Evolutionary conservation across 2,113 vertebrate species (phyloP).

Genomic region (Toxotes chatareus): DNA sequence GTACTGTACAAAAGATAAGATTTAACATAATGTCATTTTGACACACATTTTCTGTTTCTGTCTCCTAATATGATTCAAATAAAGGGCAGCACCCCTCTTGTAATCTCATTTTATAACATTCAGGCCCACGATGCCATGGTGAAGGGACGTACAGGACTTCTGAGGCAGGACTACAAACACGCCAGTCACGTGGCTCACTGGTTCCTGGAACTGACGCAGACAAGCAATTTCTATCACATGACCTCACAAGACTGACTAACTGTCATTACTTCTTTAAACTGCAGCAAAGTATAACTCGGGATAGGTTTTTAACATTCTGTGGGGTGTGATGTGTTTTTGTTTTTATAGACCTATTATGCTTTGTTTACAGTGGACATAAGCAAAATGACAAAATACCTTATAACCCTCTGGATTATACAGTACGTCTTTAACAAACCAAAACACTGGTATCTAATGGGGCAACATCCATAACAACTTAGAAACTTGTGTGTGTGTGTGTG

Average conservation of each 20-base stretch:
- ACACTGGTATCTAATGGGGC: not conserved
- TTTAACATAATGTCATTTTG: too few relatives aligned
- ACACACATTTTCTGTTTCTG: too few relatives aligned
- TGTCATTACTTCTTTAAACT: not conserved
- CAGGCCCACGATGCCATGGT: not conserved
- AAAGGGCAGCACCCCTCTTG: not conserved
- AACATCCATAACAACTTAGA: not conserved
- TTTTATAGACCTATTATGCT: not conserved
- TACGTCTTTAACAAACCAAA: not conserved
- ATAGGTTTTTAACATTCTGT: not conserved
- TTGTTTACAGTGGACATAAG: not conserved
- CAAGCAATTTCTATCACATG: slow-evolving; percentile 62
- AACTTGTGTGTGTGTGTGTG: too few relatives aligned
- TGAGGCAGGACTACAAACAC: not conserved
- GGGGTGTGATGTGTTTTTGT: not conserved
- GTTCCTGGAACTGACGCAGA: slow-evolving; percentile 30
- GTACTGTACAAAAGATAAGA: too few relatives aligned
- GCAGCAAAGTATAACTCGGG: not conserved
- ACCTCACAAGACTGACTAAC: slow-evolving; percentile 51
- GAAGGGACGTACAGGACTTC: not conserved
- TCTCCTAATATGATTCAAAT: too few relatives aligned
- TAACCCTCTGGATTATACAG: too few relatives aligned
- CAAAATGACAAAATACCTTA: not conserved
- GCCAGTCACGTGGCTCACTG: slow-evolving; percentile 33
- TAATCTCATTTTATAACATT: not conserved